Evolutionary conservation across 2,113 vertebrate genomes (phyloP).

Genomic region (Plestiodon gilberti): DNA sequence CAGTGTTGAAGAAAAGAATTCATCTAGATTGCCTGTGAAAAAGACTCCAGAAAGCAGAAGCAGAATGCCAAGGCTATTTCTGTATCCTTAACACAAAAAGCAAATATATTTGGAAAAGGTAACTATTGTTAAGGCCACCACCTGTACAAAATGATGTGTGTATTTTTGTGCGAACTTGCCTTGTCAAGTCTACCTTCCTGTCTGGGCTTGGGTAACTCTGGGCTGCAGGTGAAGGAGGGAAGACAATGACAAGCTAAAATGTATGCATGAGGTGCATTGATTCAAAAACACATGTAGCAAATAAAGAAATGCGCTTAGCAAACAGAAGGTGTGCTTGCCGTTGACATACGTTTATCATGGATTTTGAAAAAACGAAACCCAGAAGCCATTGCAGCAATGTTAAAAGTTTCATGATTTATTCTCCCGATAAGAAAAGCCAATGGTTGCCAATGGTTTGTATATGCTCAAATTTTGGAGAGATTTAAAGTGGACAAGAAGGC

Average conservation of each 20-base stretch:
- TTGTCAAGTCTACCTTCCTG: slow-evolving; percentile 1
- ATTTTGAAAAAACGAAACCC: slow-evolving; percentile 53
- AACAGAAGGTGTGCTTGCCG: slow-evolving; percentile 45
- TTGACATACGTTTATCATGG: slow-evolving; percentile 48
- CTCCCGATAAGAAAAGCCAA: slow-evolving; percentile 57
- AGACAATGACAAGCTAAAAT: slow-evolving; percentile 23
- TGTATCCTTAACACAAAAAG: slow-evolving; percentile 8
- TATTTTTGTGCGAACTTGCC: neutral
- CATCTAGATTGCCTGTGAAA: neutral
- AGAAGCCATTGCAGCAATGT: slow-evolving; percentile 67
- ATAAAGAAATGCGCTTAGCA: neutral
- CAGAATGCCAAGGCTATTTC: neutral
- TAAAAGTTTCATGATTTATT: slow-evolving; percentile 72
- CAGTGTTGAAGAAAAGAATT: neutral
- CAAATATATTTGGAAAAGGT: neutral
- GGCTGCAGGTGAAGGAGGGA: slow-evolving; percentile 21
- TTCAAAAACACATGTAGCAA: slow-evolving; percentile 45
- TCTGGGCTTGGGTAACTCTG: neutral
- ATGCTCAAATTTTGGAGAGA: no score
- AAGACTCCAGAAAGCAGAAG: neutral
- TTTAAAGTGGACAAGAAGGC: no score
- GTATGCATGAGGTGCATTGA: slow-evolving; percentile 39
- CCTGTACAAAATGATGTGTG: neutral
- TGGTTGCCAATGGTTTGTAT: no score
- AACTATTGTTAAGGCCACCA: neutral